Percentiles rank a stretch among this genome's conserved stretches.
These are phyloP conservation scores for Trachelus tabidus DNA, from an alignment of 2,888 invertebrate genomes.

Conservation along the genomic window DNA sequence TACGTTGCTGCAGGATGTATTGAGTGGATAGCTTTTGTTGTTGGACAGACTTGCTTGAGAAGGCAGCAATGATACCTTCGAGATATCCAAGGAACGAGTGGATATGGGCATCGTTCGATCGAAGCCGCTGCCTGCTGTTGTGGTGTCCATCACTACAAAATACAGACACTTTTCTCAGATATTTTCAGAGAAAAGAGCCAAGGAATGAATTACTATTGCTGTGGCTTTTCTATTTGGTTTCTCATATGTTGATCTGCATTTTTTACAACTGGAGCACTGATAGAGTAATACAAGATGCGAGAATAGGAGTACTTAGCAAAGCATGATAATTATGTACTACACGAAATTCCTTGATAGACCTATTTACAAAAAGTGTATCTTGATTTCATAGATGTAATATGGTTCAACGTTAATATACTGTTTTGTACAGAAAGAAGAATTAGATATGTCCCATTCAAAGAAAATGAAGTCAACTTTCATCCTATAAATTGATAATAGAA, in stretches of 20 bases:
- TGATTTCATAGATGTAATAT: neutral
- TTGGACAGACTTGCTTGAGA: conserved; percentile 18
- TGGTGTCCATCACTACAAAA: conserved; percentile 53
- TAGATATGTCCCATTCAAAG: neutral
- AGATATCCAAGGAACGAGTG: conserved; percentile 41
- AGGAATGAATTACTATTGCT: neutral
- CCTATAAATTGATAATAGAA: neutral
- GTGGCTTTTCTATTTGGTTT: neutral
- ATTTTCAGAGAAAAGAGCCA: conserved; percentile 13
- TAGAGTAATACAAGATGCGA: neutral
- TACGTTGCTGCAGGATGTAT: conserved; percentile 41
- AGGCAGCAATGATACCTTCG: conserved; percentile 38
- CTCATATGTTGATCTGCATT: neutral
- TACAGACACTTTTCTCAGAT: conserved; percentile 39
- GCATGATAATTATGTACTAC: neutral
- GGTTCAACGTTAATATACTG: neutral
- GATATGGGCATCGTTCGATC: conserved; percentile 33
- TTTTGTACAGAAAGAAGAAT: neutral
- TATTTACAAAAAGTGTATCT: neutral
- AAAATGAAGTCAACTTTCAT: conserved; percentile 13
- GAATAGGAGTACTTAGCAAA: neutral
- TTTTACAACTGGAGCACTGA: neutral
- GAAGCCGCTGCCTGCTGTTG: conserved; percentile 25
- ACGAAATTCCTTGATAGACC: neutral
- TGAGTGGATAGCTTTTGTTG: conserved; percentile 39